A percentile compares a stretch with the other conserved stretches of the same genome.
These are phyloP conservation scores for Epinotia nisella DNA, from an alignment of 2,888 invertebrate species.

Conservation along the genomic window DNA sequence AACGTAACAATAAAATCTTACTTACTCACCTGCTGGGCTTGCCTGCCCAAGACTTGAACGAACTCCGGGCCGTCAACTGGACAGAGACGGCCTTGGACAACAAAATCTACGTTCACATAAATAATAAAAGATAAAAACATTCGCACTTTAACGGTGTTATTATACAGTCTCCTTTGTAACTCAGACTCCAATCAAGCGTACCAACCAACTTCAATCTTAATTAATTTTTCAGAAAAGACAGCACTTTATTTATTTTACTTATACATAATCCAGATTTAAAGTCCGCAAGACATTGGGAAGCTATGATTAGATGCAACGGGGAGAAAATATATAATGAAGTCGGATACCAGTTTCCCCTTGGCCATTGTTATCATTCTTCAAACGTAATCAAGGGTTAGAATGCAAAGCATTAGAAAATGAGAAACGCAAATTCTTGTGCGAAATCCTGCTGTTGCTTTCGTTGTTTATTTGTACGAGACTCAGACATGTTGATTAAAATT, in stretches of 20 bases:
- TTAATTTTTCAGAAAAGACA: neutral
- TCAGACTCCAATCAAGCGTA: neutral
- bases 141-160: neutral
- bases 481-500: constrained; percentile 35
- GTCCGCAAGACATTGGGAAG: constrained; percentile 50
- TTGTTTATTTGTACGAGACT: constrained; percentile 28
- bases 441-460: constrained; percentile 30
- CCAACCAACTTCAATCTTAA: constrained; percentile 9
- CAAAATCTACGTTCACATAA: neutral
- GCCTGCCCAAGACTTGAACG: no score
- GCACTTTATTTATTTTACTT: constrained; percentile 1
- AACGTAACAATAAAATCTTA: no score
- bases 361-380: constrained; percentile 64
- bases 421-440: constrained; percentile 40
- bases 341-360: constrained; percentile 60
- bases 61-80: no score
- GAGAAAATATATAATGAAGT: constrained; percentile 72
- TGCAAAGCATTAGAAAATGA: constrained; percentile 55
- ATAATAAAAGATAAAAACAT: neutral
- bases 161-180: neutral
- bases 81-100: no score
- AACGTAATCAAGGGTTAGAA: constrained; percentile 66
- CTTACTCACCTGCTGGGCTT: no score
- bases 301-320: constrained; percentile 63
- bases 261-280: constrained; percentile 1